Percentiles rank a stretch among this genome's conserved stretches.
Evolutionary conservation across 2,888 invertebrate species (phyloP).

Genomic region (Rhimphoctona megacephalus): DNA sequence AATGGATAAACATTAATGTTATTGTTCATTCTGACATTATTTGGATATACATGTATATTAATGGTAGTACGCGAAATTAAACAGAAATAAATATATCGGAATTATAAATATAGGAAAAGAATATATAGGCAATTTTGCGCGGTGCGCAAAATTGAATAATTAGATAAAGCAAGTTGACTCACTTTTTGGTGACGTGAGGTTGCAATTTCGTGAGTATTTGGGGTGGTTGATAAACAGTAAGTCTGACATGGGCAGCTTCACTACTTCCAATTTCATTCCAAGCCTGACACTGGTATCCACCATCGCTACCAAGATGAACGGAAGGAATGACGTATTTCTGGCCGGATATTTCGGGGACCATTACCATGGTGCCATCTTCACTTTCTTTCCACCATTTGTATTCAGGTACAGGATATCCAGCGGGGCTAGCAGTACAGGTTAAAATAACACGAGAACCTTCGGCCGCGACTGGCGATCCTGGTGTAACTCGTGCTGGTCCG

Average conservation of each 20-base stretch:
- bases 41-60: not conserved
- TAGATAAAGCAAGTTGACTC: constrained; percentile 68
- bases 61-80: not conserved
- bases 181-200: constrained; percentile 91
- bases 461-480: constrained; percentile 93
- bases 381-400: constrained; percentile 96
- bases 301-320: constrained; percentile 94
- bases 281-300: constrained; percentile 95
- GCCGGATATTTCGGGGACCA: constrained; percentile 92
- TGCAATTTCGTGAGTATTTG: constrained; percentile 93
- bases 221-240: constrained; percentile 96
- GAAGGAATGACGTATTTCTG: constrained; percentile 94
- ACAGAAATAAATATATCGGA: not conserved
- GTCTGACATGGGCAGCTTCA: constrained; percentile 92
- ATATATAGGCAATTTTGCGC: not conserved
- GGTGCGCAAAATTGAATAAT: not conserved
- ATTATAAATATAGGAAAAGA: not conserved
- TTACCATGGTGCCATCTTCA: constrained; percentile 88
- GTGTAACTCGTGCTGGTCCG: constrained; percentile 93
- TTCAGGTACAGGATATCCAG: constrained; percentile 96
- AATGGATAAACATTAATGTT: constrained; percentile 45
- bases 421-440: constrained; percentile 94
- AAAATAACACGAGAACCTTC: constrained; percentile 93
- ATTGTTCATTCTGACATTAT: not conserved
- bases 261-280: constrained; percentile 95